phyloP scores from a whole-genome alignment of 2,797 vertebrate species.

The Threskiornis aethiopicus region DNA sequence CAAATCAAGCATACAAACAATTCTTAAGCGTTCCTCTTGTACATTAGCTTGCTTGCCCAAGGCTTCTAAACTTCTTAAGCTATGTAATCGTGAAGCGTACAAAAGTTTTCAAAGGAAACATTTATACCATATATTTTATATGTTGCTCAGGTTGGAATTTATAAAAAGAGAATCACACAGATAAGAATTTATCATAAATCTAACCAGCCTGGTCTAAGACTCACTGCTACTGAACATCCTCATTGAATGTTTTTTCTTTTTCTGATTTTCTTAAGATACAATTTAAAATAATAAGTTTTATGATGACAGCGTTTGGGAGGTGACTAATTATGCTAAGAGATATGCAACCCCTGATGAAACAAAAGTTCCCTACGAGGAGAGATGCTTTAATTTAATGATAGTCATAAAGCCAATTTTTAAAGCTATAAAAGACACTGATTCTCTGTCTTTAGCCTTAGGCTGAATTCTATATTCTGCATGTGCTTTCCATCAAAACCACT shows the following conservation, averaged over 20 bases:
- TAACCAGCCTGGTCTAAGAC: background rate
- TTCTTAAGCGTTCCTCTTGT: conserved; percentile 76
- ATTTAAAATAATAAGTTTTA: background rate
- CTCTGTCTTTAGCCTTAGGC: background rate
- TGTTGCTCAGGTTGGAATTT: background rate
- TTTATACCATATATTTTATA: conserved; percentile 53
- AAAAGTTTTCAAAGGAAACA: conserved; percentile 83
- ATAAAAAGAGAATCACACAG: conserved; percentile 47
- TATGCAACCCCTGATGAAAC: background rate
- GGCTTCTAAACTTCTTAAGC: conserved; percentile 80
- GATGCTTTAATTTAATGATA: conserved; percentile 23
- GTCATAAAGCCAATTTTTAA: conserved; percentile 43
- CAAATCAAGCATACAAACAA: conserved; percentile 93
- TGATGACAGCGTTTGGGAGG: background rate
- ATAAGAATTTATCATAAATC: conserved; percentile 10
- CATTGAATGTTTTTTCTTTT: background rate
- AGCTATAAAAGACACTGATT: conserved; percentile 12
- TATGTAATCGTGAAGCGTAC: conserved; percentile 72
- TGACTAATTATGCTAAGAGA: background rate
- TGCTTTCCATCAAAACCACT: background rate
- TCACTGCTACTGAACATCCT: accelerated
- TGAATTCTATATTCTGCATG: background rate
- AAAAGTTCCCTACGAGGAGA: background rate
- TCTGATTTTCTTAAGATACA: background rate
- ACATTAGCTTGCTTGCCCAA: conserved; percentile 77